Conservation (phyloP, 1,140 invertebrate species). For the Brachionus angularis region DNA sequence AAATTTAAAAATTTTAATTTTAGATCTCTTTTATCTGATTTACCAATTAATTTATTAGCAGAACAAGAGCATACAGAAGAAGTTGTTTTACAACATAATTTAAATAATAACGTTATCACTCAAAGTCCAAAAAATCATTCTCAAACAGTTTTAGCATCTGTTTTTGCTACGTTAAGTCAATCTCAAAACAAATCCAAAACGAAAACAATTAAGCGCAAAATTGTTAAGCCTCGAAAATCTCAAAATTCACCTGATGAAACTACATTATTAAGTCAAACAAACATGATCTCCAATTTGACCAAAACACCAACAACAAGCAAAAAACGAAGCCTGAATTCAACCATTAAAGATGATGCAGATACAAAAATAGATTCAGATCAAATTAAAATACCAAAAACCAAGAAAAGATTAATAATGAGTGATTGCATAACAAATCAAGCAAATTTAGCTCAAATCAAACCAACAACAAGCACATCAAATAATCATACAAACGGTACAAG, state of each 20-base stretch:
- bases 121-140: background rate
- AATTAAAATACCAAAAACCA: slow-evolving; percentile 6
- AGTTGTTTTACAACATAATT: no score
- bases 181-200: background rate
- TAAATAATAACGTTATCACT: background rate
- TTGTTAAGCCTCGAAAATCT: background rate
- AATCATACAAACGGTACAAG: background rate
- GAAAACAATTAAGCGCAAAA: background rate
- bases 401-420: slow-evolving; percentile 11
- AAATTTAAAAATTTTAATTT: slow-evolving; percentile 22
- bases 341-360: background rate
- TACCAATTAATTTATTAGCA: slow-evolving; percentile 2
- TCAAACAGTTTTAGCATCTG: background rate
- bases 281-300: background rate
- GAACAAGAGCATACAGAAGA: no score
- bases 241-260: slow-evolving; percentile 3
- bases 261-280: background rate
- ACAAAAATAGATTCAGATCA: background rate
- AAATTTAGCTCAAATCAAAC: background rate
- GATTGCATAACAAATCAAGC: slow-evolving; percentile 1
- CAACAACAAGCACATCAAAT: slow-evolving; percentile 7
- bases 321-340: slow-evolving; percentile 1
- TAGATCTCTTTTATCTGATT: slow-evolving; percentile 15
- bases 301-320: background rate
- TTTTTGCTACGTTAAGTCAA: slow-evolving; percentile 11